A percentile compares a stretch with the other conserved stretches of the same genome.
Conservation (phyloP, 2,888 invertebrate species). For the Ochlodes sylvanus region DNA sequence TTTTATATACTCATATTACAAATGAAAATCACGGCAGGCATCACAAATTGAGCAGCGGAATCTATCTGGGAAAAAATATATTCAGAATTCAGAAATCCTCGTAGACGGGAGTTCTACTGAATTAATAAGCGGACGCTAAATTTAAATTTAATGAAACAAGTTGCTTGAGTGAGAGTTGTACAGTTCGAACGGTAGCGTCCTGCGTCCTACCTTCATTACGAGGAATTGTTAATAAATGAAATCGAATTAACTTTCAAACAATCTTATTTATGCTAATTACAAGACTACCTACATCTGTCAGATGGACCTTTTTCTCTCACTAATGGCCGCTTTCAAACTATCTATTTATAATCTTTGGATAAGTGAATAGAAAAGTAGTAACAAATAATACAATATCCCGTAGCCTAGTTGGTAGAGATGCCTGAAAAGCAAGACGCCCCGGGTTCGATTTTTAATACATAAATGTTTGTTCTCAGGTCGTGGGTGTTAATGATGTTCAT, state of each 20-base stretch:
- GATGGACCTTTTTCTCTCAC: too few relatives aligned
- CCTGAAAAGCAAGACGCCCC: too few relatives aligned
- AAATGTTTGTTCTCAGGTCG: too few relatives aligned
- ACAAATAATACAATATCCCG: too few relatives aligned
- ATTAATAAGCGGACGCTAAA: conserved; percentile 76
- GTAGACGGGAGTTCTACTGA: conserved; percentile 67
- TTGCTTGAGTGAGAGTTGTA: conserved; percentile 64
- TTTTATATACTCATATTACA: not conserved
- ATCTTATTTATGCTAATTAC: conserved; percentile 2
- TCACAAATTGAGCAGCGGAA: conserved; percentile 56
- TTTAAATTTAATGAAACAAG: conserved; percentile 81
- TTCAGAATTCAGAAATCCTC: conserved; percentile 52
- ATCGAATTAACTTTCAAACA: not conserved
- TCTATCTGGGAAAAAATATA: conserved; percentile 59
- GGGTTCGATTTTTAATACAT: too few relatives aligned
- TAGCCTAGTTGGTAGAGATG: too few relatives aligned
- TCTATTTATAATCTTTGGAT: too few relatives aligned
- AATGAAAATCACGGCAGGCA: conserved; percentile 30
- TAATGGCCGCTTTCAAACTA: not conserved
- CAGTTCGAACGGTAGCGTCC: conserved; percentile 54
- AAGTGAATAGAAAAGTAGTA: too few relatives aligned
- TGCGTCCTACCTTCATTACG: conserved; percentile 46
- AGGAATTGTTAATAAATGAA: conserved; percentile 13
- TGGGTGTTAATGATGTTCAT: too few relatives aligned
- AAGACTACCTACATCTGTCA: not conserved